Conservation (phyloP, 37 sponge, comb jelly and placozoan species). For the Aplysina aerophoba region DNA sequence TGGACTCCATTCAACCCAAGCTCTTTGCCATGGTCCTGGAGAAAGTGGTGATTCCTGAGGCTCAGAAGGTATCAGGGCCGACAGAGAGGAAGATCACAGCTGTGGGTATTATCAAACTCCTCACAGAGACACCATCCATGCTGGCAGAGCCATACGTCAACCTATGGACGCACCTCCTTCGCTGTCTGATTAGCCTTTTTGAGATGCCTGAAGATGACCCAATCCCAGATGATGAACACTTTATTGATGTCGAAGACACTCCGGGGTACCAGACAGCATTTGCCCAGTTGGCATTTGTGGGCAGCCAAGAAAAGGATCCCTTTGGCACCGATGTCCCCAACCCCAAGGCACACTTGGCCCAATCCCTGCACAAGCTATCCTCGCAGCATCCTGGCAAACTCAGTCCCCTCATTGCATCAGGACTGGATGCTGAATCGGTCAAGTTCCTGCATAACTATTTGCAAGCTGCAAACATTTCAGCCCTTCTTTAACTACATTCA, state of each 20-base stretch:
- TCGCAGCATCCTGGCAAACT: conserved; percentile 84
- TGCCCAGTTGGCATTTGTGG: conserved; percentile 89
- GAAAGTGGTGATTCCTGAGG: conserved; percentile 85
- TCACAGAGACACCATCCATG: conserved; percentile 92
- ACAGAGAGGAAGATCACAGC: conserved; percentile 94
- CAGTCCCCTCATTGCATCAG: conserved; percentile 68
- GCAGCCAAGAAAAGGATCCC: conserved; percentile 85
- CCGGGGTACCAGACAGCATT: conserved; percentile 96
- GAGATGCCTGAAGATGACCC: conserved; percentile 87
- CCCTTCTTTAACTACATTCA: conserved; percentile 36
- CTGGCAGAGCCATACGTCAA: conserved; percentile 76
- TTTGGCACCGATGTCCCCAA: conserved; percentile 68
- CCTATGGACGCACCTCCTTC: conserved; percentile 80
- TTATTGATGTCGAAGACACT: conserved; percentile 97
- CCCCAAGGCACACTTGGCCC: conserved; percentile 77
- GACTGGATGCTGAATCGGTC: conserved; percentile 63
- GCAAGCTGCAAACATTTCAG: conserved; percentile 76
- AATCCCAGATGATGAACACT: conserved; percentile 91
- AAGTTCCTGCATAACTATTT: conserved; percentile 79
- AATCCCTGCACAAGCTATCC: conserved; percentile 79
- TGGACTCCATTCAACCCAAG: conserved; percentile 93
- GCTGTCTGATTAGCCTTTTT: conserved; percentile 87
- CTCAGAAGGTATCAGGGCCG: conserved; percentile 92
- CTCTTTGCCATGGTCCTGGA: conserved; percentile 96
- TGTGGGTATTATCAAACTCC: conserved; percentile 92